These are phyloP conservation scores for Cyrtonyx montezumae DNA, from an alignment of 2,113 vertebrate species.

Conservation along the genomic window DNA sequence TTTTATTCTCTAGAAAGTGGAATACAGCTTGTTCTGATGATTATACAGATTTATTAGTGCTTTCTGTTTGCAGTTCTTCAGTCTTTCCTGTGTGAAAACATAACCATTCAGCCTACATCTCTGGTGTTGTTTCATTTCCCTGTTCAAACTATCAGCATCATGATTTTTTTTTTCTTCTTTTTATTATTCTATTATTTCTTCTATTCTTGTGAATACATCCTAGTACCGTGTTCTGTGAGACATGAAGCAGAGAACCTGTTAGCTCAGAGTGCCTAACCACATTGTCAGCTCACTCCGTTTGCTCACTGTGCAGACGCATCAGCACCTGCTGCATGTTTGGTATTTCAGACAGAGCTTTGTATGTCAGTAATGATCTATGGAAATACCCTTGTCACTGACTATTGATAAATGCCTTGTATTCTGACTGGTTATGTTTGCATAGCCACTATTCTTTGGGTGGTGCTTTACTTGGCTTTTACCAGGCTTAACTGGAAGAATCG, in stretches of 20 bases:
- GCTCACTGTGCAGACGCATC: neutral
- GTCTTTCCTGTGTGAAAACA: neutral
- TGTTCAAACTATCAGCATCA: neutral
- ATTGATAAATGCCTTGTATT: neutral
- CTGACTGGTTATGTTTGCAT: neutral
- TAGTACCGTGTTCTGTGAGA: rapidly evolving
- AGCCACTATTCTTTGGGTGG: rapidly evolving
- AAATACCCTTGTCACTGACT: neutral
- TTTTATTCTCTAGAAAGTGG: neutral
- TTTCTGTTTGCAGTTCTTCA: neutral
- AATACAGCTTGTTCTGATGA: neutral
- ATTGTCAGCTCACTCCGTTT: neutral
- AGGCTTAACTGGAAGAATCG: neutral
- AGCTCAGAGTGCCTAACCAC: rapidly evolving
- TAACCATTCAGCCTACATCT: neutral
- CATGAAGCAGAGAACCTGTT: neutral
- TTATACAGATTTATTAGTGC: neutral
- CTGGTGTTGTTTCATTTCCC: neutral
- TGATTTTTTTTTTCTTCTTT: neutral
- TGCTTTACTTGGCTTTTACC: neutral
- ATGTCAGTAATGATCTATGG: neutral
- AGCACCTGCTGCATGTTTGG: neutral
- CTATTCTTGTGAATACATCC: neutral
- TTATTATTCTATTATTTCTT: too few relatives aligned
- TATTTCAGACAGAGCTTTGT: neutral